Conservation (phyloP, 2,113 vertebrate genomes). For the Dolichallabes microphthalmus region DNA sequence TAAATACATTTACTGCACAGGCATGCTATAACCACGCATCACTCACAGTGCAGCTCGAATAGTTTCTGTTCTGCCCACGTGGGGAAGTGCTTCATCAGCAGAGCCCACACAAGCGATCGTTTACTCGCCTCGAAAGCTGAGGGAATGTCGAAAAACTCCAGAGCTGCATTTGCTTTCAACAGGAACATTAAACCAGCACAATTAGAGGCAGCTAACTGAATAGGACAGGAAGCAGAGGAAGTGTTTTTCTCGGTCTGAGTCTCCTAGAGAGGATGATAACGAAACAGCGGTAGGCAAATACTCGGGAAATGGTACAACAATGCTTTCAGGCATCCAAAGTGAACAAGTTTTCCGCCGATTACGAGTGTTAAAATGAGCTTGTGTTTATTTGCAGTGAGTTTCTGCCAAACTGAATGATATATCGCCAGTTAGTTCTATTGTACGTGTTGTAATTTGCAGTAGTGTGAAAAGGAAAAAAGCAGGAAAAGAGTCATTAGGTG, state of each 20-base stretch:
- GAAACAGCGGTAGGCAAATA: conserved; percentile 16
- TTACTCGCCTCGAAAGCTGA: conserved; percentile 34
- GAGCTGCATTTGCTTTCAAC: conserved; percentile 53
- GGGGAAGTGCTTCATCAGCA: conserved; percentile 23
- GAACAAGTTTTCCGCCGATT: background rate
- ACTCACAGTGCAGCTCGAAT: background rate
- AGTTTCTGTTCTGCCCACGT: background rate
- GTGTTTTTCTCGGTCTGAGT: conserved; percentile 60
- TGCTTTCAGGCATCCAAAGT: conserved; percentile 8
- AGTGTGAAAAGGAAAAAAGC: background rate
- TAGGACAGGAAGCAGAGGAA: conserved; percentile 72
- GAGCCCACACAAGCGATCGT: conserved; percentile 57
- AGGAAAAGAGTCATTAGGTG: conserved; percentile 12
- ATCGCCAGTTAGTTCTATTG: background rate
- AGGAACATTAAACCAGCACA: conserved; percentile 63
- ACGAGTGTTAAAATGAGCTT: background rate
- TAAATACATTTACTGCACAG: background rate
- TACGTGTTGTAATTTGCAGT: background rate
- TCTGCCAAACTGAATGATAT: background rate
- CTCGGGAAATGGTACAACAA: conserved; percentile 34
- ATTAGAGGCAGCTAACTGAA: conserved; percentile 71
- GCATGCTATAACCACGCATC: background rate
- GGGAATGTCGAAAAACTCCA: conserved; percentile 54
- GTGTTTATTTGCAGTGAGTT: background rate
- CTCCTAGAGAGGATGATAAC: conserved; percentile 38